phyloP scores from a whole-genome alignment of 2,797 vertebrate species.

The Pseudopleuronectes americanus region DNA sequence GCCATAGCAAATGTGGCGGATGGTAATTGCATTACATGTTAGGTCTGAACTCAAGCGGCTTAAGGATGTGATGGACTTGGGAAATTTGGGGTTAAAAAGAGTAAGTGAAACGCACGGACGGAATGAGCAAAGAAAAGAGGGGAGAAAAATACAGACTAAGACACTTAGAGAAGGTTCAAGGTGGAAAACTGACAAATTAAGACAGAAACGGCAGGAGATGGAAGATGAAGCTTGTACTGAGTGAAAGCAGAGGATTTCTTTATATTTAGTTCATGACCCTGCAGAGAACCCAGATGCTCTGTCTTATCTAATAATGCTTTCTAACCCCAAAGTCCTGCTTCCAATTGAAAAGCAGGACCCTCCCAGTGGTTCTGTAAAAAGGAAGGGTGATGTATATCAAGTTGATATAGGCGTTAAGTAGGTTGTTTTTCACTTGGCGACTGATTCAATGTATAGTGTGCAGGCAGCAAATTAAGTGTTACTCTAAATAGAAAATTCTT shows the following conservation, averaged over 20 bases:
- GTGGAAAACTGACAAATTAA: conserved; percentile 46
- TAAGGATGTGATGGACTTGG: conserved; percentile 39
- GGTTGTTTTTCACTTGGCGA: conserved; percentile 78
- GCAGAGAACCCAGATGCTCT: conserved; percentile 77
- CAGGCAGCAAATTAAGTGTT: conserved; percentile 74
- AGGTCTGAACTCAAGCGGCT: conserved; percentile 57
- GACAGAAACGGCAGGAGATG: conserved; percentile 30
- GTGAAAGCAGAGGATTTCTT: conserved; percentile 58
- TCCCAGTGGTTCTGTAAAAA: conserved; percentile 57
- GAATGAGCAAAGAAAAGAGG: conserved; percentile 24
- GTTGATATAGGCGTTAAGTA: conserved; percentile 70
- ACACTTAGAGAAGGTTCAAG: conserved; percentile 35
- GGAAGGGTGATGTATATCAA: conserved; percentile 61
- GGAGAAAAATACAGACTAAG: conserved; percentile 43
- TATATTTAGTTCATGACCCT: conserved; percentile 65
- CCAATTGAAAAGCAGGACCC: conserved; percentile 74
- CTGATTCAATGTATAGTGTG: conserved; percentile 66
- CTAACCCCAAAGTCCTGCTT: conserved; percentile 74
- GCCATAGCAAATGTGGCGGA: conserved; percentile 35
- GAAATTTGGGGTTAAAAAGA: conserved; percentile 33
- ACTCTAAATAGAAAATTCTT: conserved; percentile 78
- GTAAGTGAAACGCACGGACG: conserved; percentile 16
- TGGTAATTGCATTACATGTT: conserved; percentile 50
- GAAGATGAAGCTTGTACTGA: conserved; percentile 50
- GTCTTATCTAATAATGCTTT: conserved; percentile 76